phyloP scores from a whole-genome alignment of 2,888 invertebrate genomes.

The Spodoptera littoralis region DNA sequence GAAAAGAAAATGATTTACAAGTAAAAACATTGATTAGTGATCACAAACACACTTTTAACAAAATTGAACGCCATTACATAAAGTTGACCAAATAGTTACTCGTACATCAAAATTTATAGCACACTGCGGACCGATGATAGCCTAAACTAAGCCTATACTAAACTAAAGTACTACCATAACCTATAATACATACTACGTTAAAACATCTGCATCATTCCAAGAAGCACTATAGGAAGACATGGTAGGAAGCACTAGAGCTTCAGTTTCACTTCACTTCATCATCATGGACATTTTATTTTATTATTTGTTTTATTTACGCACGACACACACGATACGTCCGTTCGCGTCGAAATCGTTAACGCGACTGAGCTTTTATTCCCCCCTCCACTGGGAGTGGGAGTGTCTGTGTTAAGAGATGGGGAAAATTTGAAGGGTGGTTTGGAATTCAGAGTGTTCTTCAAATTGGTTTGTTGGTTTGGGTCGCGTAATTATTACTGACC shows the following conservation, averaged over 20 bases:
- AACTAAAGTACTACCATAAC: conserved; percentile 12
- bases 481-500: too few species aligned
- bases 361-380: conserved; percentile 67
- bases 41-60: too few species aligned
- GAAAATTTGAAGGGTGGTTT: conserved; percentile 41
- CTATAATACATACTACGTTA: conserved; percentile 36
- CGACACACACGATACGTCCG: conserved; percentile 52
- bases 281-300: conserved; percentile 29
- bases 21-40: not conserved
- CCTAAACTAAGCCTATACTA: conserved; percentile 20
- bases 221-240: conserved; percentile 53
- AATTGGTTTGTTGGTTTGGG: conserved; percentile 10
- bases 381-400: conserved; percentile 45
- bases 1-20: too few species aligned
- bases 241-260: conserved; percentile 43
- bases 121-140: conserved; percentile 35
- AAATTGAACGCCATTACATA: not conserved
- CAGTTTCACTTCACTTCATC: conserved; percentile 42
- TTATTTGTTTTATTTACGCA: conserved; percentile 21
- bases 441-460: conserved; percentile 45
- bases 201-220: conserved; percentile 23
- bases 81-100: not conserved
- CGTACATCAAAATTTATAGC: conserved; percentile 3
- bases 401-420: conserved; percentile 56
- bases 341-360: conserved; percentile 48